These are phyloP conservation scores for Edolisoma coerulescens DNA, from an alignment of 2,113 vertebrate species.

Conservation along the genomic window DNA sequence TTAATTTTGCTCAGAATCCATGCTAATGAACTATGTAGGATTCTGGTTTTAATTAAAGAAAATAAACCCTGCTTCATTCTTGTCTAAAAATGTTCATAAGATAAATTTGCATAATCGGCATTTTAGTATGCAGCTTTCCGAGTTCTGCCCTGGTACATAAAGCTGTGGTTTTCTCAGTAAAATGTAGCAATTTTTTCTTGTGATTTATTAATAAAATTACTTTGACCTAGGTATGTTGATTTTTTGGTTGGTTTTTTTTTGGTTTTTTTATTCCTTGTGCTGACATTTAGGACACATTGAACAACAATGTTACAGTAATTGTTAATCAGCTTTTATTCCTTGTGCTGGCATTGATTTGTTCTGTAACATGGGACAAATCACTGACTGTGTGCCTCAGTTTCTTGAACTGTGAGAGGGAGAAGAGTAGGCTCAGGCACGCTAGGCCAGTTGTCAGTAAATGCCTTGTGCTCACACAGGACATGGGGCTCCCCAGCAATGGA, in stretches of 20 bases:
- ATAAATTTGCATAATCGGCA: constrained; percentile 4
- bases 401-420: not conserved
- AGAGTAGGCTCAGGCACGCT: not conserved
- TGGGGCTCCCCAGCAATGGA: not conserved
- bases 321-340: not conserved
- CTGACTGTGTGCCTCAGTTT: not conserved
- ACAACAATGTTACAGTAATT: not conserved
- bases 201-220: constrained; percentile 33
- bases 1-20: constrained; percentile 35
- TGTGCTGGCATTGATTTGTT: not conserved
- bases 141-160: not conserved
- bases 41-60: constrained; percentile 48
- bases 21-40: constrained; percentile 29
- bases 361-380: not conserved
- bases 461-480: not conserved
- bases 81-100: constrained; percentile 30
- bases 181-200: not conserved
- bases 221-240: not conserved
- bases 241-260: not conserved
- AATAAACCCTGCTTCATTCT: constrained; percentile 26
- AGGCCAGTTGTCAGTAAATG: not conserved
- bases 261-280: not conserved
- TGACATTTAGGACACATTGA: not conserved
- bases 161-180: not conserved
- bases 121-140: constrained; percentile 21